Base-by-base conservation (phyloP, 2,113 vertebrate species). In the Nibea albiflora region DNA sequence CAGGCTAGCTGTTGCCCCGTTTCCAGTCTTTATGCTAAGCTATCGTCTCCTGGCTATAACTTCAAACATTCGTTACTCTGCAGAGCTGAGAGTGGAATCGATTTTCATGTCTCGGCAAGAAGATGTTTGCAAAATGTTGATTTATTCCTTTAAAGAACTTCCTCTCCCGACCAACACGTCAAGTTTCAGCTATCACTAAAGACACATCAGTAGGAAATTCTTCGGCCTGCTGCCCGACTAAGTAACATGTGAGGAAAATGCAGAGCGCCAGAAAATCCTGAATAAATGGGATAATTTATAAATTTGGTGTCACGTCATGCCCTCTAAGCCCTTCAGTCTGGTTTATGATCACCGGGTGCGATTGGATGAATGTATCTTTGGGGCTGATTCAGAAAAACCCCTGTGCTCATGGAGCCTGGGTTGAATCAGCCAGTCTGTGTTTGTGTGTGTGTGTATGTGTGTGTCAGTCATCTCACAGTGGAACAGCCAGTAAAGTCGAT, bases 401-500 rank as follows among this genome's bases (percentile, higher is more conserved):
- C 56, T 28, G 60, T 68, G 63, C 83, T 87, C 76, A 10, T 47
- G 66, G 76, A 86, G 83, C 80, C 84, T 76, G 85, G 67, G 75
- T 80, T 89, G 87, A 93, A 88, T 92, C 90, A 89, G 83, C 84
- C 64, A 12, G 78, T 90, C 78, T 90, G 76, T 89, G 80, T 84
- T 86, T 92, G 79, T 68, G 46, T 65, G 76, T 85, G 63, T 68
- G 81, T 82, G 69, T 61, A 19, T 47, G 76, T 75, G 83, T 84
- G 84, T 83, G 85, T 91, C 89, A 89, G 84, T 94, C 93, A 93
- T 92, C 79, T 86, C 47, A 60, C 35, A 53, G 68, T 77, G 79
- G 87, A 92, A 80, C 73, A 57, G 80, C 87, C 87, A 92, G 90
- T 94, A 87, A 95, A 93, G 83, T 67, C 77, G 56, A 88, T 88